phyloP scores from a whole-genome alignment of 1,140 invertebrate genomes.

The Bombus superbus region DNA sequence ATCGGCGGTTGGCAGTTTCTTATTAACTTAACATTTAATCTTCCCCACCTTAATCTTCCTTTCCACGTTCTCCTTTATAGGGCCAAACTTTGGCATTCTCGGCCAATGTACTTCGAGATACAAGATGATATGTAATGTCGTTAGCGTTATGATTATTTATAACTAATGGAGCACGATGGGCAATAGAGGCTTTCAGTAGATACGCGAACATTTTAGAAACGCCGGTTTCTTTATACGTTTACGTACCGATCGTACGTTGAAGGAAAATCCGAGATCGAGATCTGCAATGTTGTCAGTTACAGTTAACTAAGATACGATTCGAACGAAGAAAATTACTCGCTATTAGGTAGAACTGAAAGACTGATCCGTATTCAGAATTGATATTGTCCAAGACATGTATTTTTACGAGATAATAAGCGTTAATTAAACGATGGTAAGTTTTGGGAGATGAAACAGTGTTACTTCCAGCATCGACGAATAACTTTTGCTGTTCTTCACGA shows the following conservation, averaged over 20 bases:
- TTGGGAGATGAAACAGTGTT: background rate
- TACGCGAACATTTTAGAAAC: constrained; percentile 5
- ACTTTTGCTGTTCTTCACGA: background rate
- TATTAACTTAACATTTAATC: constrained; percentile 47
- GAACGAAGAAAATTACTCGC: background rate
- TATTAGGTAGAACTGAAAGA: background rate
- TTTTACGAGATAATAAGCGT: background rate
- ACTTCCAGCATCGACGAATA: background rate
- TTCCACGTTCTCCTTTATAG: constrained; percentile 44
- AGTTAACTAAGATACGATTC: background rate
- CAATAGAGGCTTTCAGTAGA: constrained; percentile 21
- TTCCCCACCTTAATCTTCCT: constrained; percentile 71
- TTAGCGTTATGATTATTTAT: constrained; percentile 56
- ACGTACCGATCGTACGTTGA: background rate
- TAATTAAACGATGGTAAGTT: background rate
- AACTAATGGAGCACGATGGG: constrained; percentile 11
- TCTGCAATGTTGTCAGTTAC: background rate
- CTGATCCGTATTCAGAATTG: constrained; percentile 37
- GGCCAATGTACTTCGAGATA: constrained; percentile 31
- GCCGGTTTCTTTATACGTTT: background rate
- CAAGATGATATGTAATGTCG: constrained; percentile 24
- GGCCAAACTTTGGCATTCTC: constrained; percentile 65
- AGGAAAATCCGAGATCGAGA: background rate
- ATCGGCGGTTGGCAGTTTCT: constrained; percentile 43
- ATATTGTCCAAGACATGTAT: background rate